These are phyloP conservation scores for Acrocyrtus sp. DNA, from an alignment of 2,888 invertebrate species.

Conservation along the genomic window DNA sequence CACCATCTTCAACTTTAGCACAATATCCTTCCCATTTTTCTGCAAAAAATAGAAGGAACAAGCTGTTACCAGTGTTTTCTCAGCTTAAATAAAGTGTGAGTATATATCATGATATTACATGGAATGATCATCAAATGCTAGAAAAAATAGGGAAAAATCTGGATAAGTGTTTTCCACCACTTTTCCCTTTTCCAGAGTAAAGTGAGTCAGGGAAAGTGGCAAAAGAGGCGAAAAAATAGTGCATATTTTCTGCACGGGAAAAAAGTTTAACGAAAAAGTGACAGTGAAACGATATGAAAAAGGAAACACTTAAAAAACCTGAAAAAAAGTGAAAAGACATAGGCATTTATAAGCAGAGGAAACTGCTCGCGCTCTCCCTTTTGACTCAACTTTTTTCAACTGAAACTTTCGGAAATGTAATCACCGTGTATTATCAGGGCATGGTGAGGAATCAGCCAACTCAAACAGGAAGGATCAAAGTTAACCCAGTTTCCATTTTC, in stretches of 20 bases:
- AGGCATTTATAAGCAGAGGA: no score
- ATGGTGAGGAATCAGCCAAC: slow-evolving; percentile 39
- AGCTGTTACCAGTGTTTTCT: slow-evolving; percentile 49
- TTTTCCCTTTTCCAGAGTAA: slow-evolving; percentile 2
- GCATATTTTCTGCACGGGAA: slow-evolving; percentile 1
- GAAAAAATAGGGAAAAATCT: slow-evolving; percentile 22
- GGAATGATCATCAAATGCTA: slow-evolving; percentile 10
- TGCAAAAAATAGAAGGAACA: slow-evolving; percentile 26
- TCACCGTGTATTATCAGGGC: slow-evolving; percentile 37
- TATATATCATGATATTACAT: slow-evolving; percentile 17
- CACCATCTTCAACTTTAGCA: slow-evolving; percentile 6
- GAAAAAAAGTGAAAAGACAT: slow-evolving; percentile 1
- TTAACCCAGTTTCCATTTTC: slow-evolving; percentile 45
- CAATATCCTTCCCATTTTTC: slow-evolving; percentile 5
- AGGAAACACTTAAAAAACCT: slow-evolving; percentile 8
- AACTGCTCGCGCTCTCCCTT: no score
- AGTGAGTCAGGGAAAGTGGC: slow-evolving; percentile 13
- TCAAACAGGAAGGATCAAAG: slow-evolving; percentile 48
- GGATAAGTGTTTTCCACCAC: slow-evolving; percentile 32
- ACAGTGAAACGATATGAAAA: slow-evolving; percentile 11
- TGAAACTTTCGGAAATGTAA: slow-evolving; percentile 40
- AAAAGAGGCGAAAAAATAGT: slow-evolving; percentile 3
- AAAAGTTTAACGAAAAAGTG: slow-evolving; percentile 12
- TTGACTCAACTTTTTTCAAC: no score
- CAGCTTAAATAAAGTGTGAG: slow-evolving; percentile 25